Evolutionary conservation across 2,113 vertebrate species (phyloP), one percentile per base, ranked within the genome.

Genomic region (Scomber colias): DNA sequence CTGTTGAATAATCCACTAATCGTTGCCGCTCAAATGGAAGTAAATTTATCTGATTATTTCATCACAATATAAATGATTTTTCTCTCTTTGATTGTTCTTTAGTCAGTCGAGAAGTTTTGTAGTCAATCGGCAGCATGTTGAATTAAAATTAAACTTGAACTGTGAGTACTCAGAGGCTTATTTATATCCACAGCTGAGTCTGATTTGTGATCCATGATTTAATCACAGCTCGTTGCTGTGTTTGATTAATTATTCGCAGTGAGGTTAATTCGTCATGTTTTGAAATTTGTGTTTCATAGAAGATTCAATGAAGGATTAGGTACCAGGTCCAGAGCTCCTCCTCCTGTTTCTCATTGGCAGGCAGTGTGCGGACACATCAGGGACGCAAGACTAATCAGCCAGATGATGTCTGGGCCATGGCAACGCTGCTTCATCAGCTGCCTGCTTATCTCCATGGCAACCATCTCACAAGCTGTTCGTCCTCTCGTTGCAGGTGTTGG

Each of bases 401-500:
- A 63, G 56, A 71, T 73, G 71, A 83, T 73, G 76, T 69, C 72
- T 64, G 45, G 30, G 9, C 40, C 49, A n/a, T 7, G 27, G 49
- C 35, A 61, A 65, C 10, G 14, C 51, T 56, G n/a, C 54, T 8
- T 59, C 50, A 50, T 86, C 72, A 51, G 69, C 77, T 80, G 57
- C 11, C 63, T 56, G 44, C 35, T 21, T 5, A n/a, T 89, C 71
- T 57, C 87, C 80, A 72, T 67, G 54, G 69, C 31, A 75, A 91
- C 85, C 45, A 0, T 51, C 61, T 87, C 68, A 80, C 72, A 44
- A 56, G 71, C 40, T 51, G 27, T 77, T 64, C 0, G 2, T 62
- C 14, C 51, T 82, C 64, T 82, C 8, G 48, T 82, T 84, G 75
- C 85, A 89, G 87, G 77, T 82, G 75, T 77, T 60, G 70, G 54